A percentile compares a stretch with the other conserved stretches of the same genome.
These are phyloP conservation scores for Sericinus montela DNA, from an alignment of 2,888 invertebrate genomes.

Conservation along the genomic window DNA sequence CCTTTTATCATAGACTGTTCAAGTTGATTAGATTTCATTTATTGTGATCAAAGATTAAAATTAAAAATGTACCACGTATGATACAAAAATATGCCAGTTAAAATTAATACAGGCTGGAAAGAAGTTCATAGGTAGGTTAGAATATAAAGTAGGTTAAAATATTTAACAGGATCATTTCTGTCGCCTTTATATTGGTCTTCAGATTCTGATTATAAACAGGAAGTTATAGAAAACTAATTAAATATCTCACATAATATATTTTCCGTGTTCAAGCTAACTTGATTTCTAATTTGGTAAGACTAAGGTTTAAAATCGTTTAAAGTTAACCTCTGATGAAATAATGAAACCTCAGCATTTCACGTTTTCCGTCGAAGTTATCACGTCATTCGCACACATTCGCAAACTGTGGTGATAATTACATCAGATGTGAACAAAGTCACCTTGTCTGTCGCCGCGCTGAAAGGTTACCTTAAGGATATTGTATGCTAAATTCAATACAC, in stretches of 20 bases:
- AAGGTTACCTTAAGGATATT: slow-evolving; percentile 13
- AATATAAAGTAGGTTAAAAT: not conserved
- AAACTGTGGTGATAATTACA: slow-evolving; percentile 49
- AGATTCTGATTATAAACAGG: too few species aligned
- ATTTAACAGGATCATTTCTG: too few species aligned
- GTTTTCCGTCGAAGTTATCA: slow-evolving; percentile 11
- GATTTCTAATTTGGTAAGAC: not conserved
- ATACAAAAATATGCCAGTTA: too few species aligned
- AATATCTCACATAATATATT: too few species aligned
- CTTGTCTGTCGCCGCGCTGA: slow-evolving; percentile 15
- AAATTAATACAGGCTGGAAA: not conserved
- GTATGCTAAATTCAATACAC: slow-evolving; percentile 9
- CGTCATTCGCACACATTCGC: slow-evolving; percentile 28
- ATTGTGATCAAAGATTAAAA: too few species aligned
- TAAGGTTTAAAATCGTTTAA: not conserved
- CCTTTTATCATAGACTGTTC: too few species aligned
- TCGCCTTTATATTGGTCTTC: too few species aligned
- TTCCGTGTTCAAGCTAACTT: not conserved
- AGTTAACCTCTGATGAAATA: slow-evolving; percentile 7
- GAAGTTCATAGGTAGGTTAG: not conserved
- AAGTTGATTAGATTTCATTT: too few species aligned
- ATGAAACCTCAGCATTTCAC: not conserved
- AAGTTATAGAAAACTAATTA: too few species aligned
- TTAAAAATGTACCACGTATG: too few species aligned
- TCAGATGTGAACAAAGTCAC: slow-evolving; percentile 28